These are phyloP conservation scores for Meriones unguiculatus DNA, from an alignment of 2,113 vertebrate species.

Conservation along the genomic window DNA sequence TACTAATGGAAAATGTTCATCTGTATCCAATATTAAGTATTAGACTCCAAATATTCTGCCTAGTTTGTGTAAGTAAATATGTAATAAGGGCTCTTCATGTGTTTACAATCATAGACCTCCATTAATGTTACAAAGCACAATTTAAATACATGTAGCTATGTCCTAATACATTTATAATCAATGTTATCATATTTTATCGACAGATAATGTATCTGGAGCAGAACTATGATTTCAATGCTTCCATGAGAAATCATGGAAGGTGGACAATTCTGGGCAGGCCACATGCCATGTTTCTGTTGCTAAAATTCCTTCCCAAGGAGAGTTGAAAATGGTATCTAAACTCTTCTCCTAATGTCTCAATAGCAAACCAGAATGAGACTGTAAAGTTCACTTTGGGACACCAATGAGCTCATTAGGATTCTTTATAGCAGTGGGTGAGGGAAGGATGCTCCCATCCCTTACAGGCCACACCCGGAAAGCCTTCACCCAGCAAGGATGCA, in stretches of 20 bases:
- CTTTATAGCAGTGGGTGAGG: not conserved
- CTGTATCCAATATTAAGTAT: slow-evolving; percentile 25
- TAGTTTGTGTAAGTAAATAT: not conserved
- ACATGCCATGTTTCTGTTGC: not conserved
- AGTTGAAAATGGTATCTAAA: not conserved
- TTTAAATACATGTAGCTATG: slow-evolving; percentile 39
- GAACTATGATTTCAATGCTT: not conserved
- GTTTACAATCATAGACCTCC: slow-evolving; percentile 9
- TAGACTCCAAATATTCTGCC: not conserved
- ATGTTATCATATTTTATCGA: not conserved
- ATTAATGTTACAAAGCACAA: not conserved
- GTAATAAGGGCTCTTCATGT: not conserved
- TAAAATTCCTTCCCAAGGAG: not conserved
- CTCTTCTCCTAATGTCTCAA: not conserved
- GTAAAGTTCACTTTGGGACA: not conserved
- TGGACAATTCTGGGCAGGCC: not conserved
- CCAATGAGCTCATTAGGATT: not conserved
- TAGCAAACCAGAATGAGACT: not conserved
- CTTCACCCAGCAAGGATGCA: not conserved
- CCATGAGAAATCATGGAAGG: not conserved
- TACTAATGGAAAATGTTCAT: slow-evolving; percentile 19
- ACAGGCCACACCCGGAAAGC: not conserved
- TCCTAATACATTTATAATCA: slow-evolving; percentile 15
- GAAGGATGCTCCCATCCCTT: not conserved
- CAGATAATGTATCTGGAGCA: not conserved